Conservation (phyloP, 2,888 invertebrate species). For the Chelonus formosanus region DNA sequence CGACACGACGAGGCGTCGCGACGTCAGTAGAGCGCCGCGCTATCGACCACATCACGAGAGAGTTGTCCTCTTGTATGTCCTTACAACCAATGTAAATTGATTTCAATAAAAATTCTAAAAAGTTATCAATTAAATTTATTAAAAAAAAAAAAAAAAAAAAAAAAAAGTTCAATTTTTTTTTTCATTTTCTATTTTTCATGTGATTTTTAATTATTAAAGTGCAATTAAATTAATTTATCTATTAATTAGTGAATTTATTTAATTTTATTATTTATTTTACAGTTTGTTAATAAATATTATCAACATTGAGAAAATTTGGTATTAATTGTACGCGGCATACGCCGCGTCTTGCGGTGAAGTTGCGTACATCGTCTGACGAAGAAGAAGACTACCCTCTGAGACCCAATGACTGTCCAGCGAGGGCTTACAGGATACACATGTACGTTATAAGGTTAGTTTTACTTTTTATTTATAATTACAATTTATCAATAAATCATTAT, state of each 20-base stretch:
- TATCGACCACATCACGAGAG: conserved; percentile 62
- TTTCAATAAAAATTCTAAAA: neutral
- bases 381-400: conserved; percentile 49
- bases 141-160: too few relatives aligned
- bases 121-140: neutral
- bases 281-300: neutral
- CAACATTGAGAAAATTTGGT: conserved; percentile 12
- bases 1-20: conserved; percentile 67
- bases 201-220: too few relatives aligned
- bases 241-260: neutral
- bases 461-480: neutral
- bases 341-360: conserved; percentile 30
- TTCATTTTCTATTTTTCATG: conserved; percentile 19
- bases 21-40: conserved; percentile 64
- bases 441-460: conserved; percentile 62
- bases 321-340: conserved; percentile 38
- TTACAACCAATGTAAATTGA: conserved; percentile 5
- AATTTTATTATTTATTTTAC: neutral
- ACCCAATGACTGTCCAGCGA: conserved; percentile 64
- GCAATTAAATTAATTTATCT: conserved; percentile 12
- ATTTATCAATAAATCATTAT: neutral
- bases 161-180: conserved; percentile 37
- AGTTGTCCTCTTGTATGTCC: conserved; percentile 1
- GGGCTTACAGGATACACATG: conserved; percentile 65
- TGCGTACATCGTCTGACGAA: conserved; percentile 37